Base-by-base conservation (phyloP, 2,113 vertebrate species). In the Anthoscopus minutus region DNA sequence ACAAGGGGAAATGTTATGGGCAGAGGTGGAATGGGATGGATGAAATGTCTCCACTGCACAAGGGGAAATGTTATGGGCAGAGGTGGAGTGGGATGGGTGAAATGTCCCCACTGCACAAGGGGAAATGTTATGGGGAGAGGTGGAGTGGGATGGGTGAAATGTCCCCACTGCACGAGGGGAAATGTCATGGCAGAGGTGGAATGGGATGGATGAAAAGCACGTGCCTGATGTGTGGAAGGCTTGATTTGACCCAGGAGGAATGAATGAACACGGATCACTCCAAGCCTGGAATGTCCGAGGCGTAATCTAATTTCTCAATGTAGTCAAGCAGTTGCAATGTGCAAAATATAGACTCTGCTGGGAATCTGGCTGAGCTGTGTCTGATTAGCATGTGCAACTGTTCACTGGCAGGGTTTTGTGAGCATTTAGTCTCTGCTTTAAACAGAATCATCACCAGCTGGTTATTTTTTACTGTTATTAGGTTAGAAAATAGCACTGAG, bases 391-490 rank as follows among this genome's bases (percentile, higher is more conserved):
- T 94, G 80, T 96, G 93, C 93, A 96, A 96, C 91, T 96, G 91
- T 94, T 96, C 87, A 50, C 73, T 85, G 95, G 57, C 76, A 93
- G 64, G 93, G 88, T 93, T 96, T 80, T 50, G 85, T 31, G 53
- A 69, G 56, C 89, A 71, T 97, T 97, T 91, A 96, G 89, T 93
- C 51, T 94, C 66, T 95, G 57, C 79, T 86, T 93, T 96, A 97
- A 97, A 96, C 71, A 97, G 95, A 97, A 97, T 95, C 87, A 97
- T 97, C 93, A 96, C 91, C 95, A 97, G 82, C 85, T 98, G 95
- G 95, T 97, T 98, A 97, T 94, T 96, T 97, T 97, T 95, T 96
- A 92, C 88, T 97, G 91, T 95, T 98, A 97, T 97, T 97, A 95
- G 84, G 86, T 98, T 97, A 95, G 96, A 97, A 98, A 97, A 96